phyloP scores from a whole-genome alignment of 2,888 invertebrate species.

The Siphlonurus alternatus region DNA sequence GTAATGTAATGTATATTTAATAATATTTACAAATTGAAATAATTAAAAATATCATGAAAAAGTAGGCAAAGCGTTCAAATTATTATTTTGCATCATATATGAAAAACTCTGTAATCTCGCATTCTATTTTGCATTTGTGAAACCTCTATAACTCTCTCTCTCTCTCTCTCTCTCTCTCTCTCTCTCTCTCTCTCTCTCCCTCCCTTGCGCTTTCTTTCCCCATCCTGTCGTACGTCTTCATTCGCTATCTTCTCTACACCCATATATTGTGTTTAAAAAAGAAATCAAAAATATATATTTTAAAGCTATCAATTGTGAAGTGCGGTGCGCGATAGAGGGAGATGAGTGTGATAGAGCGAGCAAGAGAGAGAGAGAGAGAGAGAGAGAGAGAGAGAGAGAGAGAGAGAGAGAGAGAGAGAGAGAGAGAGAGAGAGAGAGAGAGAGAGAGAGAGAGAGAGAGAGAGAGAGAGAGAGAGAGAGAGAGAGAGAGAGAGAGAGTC shows the following conservation, averaged over 20 bases:
- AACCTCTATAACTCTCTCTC: background rate
- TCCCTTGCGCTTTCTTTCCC: background rate
- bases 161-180: background rate
- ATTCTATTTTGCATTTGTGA: no score
- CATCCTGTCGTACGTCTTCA: no score
- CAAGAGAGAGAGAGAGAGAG: background rate
- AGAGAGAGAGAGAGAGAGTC: background rate
- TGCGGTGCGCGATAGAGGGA: no score
- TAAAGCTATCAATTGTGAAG: no score
- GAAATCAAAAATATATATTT: background rate
- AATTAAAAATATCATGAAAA: no score
- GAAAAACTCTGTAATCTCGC: no score
- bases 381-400: background rate
- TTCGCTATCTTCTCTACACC: no score
- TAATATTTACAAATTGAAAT: no score
- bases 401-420: background rate
- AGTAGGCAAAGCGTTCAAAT: no score
- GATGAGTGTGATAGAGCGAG: background rate
- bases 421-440: background rate
- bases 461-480: background rate
- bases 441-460: constrained; percentile 1
- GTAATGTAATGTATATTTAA: no score
- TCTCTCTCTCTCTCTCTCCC: background rate
- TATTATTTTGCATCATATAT: no score
- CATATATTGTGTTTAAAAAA: no score